phyloP scores from a whole-genome alignment of 2,113 vertebrate genomes.

The Ciconia stormi region DNA sequence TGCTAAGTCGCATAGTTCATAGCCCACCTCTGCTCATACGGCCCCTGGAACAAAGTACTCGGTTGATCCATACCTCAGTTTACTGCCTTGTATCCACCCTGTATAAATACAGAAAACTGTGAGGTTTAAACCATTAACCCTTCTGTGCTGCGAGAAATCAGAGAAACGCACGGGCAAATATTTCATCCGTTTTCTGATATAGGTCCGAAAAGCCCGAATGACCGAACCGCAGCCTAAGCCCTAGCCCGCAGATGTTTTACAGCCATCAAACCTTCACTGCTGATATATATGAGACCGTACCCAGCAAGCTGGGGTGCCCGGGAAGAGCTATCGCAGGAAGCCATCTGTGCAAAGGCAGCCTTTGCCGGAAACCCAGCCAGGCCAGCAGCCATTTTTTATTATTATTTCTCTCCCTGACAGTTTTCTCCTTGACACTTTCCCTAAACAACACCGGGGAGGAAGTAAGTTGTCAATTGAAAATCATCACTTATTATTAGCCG shows the following conservation, averaged over 20 bases:
- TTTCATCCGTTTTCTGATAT: neutral
- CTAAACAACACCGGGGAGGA: neutral
- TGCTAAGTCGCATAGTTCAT: fast-evolving
- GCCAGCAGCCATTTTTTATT: slow-evolving; percentile 4
- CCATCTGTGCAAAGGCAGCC: slow-evolving; percentile 82
- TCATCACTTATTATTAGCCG: neutral
- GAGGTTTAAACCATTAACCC: neutral
- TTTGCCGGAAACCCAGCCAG: slow-evolving; percentile 77
- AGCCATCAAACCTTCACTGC: neutral
- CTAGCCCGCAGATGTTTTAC: neutral
- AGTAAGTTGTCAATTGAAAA: slow-evolving; percentile 14
- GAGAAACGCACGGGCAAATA: neutral
- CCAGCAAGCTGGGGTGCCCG: neutral
- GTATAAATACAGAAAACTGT: neutral
- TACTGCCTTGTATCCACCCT: neutral
- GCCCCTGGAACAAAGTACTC: neutral
- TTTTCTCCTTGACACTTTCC: slow-evolving; percentile 55
- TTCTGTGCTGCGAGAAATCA: neutral
- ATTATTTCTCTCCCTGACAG: slow-evolving; percentile 10
- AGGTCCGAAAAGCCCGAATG: slow-evolving; percentile 17
- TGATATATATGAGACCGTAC: neutral
- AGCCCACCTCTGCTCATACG: neutral
- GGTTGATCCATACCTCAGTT: neutral
- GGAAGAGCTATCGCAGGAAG: slow-evolving; percentile 82
- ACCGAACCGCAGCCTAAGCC: slow-evolving; percentile 20